Conservation (phyloP, 2,797 vertebrate genomes). For the Psittacula echo region DNA sequence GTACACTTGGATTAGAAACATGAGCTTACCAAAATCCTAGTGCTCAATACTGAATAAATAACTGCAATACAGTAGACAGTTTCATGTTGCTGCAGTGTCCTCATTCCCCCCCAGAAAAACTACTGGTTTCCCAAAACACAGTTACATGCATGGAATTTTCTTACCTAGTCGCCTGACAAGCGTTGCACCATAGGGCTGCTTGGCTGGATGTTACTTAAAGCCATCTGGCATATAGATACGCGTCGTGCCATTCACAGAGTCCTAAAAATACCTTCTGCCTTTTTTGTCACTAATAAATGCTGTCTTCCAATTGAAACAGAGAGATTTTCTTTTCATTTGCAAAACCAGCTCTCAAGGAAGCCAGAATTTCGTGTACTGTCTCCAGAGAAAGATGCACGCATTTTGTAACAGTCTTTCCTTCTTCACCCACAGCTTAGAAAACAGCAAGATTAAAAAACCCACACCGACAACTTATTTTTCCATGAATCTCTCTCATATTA, state of each 20-base stretch:
- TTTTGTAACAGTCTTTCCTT: not conserved
- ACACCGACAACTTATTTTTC: not conserved
- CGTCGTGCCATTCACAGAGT: not conserved
- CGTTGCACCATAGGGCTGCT: accelerated
- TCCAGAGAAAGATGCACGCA: not conserved
- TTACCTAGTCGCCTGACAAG: not conserved
- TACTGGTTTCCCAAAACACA: not conserved
- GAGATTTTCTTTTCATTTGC: not conserved
- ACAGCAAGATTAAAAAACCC: not conserved
- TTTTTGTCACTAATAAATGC: conserved; percentile 17
- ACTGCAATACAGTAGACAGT: not conserved
- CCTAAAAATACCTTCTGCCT: conserved; percentile 47
- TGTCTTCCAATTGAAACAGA: not conserved
- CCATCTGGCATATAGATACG: conserved; percentile 33
- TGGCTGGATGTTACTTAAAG: conserved; percentile 2
- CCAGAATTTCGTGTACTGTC: not conserved
- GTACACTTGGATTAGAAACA: not conserved
- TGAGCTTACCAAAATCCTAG: not conserved
- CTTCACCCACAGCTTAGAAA: not conserved
- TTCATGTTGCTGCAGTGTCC: not conserved
- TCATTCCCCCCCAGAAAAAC: not conserved
- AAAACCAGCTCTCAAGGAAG: not conserved
- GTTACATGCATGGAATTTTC: not conserved
- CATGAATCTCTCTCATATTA: not conserved
- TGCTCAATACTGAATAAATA: not conserved